Conservation (phyloP, 2,888 invertebrate genomes). For the Lycocerus yunnanus region DNA sequence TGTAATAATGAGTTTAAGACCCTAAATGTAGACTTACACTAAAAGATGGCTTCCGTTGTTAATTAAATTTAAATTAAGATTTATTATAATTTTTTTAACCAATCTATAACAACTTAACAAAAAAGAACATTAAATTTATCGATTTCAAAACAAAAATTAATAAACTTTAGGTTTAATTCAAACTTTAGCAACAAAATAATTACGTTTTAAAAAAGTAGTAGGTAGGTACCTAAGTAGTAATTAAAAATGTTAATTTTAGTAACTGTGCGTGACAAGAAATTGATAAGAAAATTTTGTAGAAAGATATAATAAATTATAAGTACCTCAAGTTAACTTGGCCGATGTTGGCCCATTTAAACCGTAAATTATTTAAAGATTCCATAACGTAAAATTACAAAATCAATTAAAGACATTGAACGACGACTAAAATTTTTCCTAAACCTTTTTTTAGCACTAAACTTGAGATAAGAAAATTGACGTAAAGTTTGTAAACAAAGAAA, state of each 20-base stretch:
- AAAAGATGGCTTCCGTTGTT: not conserved
- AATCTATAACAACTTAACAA: not conserved
- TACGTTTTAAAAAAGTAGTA: not conserved
- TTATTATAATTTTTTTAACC: not conserved
- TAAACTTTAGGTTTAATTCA: not conserved
- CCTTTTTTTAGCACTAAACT: no score
- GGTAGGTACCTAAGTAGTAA: not conserved
- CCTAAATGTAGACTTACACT: not conserved
- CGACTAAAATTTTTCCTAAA: not conserved
- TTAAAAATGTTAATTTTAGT: not conserved
- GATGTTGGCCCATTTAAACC: not conserved
- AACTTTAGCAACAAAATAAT: not conserved
- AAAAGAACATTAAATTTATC: not conserved
- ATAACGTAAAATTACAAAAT: not conserved
- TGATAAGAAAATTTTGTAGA: not conserved
- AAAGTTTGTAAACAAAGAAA: not conserved
- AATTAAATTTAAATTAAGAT: not conserved
- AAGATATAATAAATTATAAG: not conserved
- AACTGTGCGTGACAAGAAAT: not conserved
- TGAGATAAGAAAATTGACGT: no score
- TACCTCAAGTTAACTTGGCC: not conserved
- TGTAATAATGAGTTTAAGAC: conserved; percentile 13
- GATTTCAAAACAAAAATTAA: not conserved
- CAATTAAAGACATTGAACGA: not conserved
- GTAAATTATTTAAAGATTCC: not conserved